Evolutionary conservation across 1,140 invertebrate species (phyloP).

Genomic region (Mycetomoellerius zeteki): DNA sequence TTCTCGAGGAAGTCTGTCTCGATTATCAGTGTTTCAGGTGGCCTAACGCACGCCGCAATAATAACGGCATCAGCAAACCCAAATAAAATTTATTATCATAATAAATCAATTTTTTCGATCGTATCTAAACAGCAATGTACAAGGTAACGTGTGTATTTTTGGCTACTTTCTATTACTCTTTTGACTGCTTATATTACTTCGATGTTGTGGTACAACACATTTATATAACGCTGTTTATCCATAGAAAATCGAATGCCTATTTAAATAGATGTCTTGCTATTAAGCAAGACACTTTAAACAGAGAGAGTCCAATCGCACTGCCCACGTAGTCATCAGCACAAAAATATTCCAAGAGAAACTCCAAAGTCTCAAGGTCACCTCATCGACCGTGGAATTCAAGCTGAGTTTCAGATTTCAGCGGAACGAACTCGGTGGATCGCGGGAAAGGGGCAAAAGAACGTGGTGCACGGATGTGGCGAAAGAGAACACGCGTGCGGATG

Average conservation of each 20-base stretch:
- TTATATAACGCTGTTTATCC: slow-evolving; percentile 36
- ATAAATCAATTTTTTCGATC: slow-evolving; percentile 23
- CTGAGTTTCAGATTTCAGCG: slow-evolving; percentile 69
- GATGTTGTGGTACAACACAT: slow-evolving; percentile 35
- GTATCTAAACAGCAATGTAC: not conserved
- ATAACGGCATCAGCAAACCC: slow-evolving; percentile 10
- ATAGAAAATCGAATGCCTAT: slow-evolving; percentile 26
- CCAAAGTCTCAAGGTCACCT: slow-evolving; percentile 68
- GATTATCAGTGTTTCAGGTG: slow-evolving; percentile 35
- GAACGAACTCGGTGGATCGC: slow-evolving; percentile 33
- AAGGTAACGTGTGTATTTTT: slow-evolving; percentile 2
- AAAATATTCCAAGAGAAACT: slow-evolving; percentile 58
- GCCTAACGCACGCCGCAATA: slow-evolving; percentile 31
- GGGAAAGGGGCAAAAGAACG: not conserved
- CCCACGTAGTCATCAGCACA: slow-evolving; percentile 42
- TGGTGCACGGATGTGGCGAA: slow-evolving; percentile 9
- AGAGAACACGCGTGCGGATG: not conserved
- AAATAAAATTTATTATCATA: slow-evolving; percentile 43
- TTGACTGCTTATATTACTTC: slow-evolving; percentile 12
- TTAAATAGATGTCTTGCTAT: slow-evolving; percentile 35
- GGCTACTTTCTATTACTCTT: slow-evolving; percentile 16
- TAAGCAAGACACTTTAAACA: slow-evolving; percentile 28
- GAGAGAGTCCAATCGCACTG: slow-evolving; percentile 15
- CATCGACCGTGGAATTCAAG: slow-evolving; percentile 70
- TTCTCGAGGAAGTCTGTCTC: slow-evolving; percentile 55